phyloP scores from a whole-genome alignment of 2,113 vertebrate genomes.

The Gopherus flavomarginatus region DNA sequence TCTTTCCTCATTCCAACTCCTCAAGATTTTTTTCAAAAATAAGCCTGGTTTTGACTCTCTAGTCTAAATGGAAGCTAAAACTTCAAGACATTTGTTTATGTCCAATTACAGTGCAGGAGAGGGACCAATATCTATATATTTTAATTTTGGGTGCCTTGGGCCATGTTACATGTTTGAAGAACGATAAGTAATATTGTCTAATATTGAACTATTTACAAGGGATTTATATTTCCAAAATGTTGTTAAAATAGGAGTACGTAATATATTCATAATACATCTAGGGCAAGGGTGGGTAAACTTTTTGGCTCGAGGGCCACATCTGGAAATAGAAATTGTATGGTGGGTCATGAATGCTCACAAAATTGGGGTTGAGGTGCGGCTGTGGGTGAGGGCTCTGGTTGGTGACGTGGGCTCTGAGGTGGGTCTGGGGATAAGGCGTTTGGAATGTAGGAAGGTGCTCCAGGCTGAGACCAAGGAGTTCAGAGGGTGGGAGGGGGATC shows the following conservation, averaged over 20 bases:
- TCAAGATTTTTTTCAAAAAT: background rate
- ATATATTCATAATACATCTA: background rate
- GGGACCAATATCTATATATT: background rate
- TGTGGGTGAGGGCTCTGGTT: too few species aligned
- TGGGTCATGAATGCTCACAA: too few species aligned
- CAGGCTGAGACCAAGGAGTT: too few species aligned
- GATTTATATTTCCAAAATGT: too few species aligned
- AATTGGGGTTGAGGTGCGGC: too few species aligned
- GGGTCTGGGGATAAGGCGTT: too few species aligned
- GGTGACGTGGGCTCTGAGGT: too few species aligned
- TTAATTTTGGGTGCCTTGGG: constrained; percentile 5
- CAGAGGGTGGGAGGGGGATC: too few species aligned
- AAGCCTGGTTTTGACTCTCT: background rate
- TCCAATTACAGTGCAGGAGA: background rate
- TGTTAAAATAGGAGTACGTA: accelerated
- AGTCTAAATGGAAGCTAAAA: constrained; percentile 28
- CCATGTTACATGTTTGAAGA: background rate
- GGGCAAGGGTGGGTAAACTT: too few species aligned
- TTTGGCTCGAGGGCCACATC: too few species aligned
- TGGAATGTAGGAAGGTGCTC: too few species aligned
- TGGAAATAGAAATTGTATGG: too few species aligned
- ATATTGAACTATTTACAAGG: background rate
- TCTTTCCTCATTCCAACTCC: background rate
- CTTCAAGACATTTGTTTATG: background rate
- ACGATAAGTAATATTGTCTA: background rate